Evolutionary conservation across 2,797 vertebrate genomes (phyloP).

Genomic region (Lerista edwardsae): DNA sequence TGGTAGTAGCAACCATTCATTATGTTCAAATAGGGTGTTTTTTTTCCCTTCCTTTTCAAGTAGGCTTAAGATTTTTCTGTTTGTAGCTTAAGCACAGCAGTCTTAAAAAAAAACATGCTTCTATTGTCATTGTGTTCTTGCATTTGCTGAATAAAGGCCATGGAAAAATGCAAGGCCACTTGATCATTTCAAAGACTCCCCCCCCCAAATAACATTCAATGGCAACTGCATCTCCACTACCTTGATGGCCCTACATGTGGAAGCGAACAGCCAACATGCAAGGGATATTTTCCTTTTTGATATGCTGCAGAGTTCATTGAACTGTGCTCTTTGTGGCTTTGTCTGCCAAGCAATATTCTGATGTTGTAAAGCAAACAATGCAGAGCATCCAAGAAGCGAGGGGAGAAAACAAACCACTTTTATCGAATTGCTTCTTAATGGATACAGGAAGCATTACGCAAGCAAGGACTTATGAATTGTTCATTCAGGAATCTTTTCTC

Average conservation of each 20-base stretch:
- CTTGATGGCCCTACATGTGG: not conserved
- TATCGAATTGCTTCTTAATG: not conserved
- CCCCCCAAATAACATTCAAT: not conserved
- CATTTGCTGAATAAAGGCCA: accelerated
- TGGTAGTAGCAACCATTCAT: not conserved
- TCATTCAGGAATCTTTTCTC: not conserved
- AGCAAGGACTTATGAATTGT: not conserved
- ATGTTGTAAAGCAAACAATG: not conserved
- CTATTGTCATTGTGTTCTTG: not conserved
- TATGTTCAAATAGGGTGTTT: accelerated
- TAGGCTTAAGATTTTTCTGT: not conserved
- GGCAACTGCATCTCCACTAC: not conserved
- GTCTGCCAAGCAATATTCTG: not conserved
- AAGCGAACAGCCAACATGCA: not conserved
- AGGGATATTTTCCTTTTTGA: not conserved
- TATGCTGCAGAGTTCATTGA: not conserved
- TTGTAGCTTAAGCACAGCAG: constrained; percentile 14
- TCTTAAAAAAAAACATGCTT: not conserved
- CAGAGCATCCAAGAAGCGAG: not conserved
- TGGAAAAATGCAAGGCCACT: not conserved
- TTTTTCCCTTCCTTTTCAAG: not conserved
- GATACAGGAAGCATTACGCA: not conserved
- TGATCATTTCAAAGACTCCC: constrained; percentile 7
- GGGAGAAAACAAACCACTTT: not conserved
- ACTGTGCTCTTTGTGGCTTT: not conserved